These are phyloP conservation scores for Sphyrna mokarran DNA, from an alignment of 2,113 vertebrate species.

Conservation along the genomic window DNA sequence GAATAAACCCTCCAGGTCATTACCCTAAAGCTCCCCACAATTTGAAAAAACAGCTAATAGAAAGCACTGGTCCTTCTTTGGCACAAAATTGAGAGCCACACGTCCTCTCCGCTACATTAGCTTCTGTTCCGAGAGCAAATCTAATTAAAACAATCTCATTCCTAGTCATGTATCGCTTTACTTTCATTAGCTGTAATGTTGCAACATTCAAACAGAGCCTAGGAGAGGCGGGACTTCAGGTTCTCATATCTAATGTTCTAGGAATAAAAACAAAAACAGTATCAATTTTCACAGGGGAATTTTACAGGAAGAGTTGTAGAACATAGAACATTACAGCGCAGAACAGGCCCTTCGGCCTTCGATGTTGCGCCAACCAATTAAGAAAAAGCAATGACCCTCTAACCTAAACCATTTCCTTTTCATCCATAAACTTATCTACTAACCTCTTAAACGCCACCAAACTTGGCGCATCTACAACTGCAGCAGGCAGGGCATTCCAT, in stretches of 20 bases:
- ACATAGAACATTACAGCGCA: too few relatives aligned
- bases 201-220: not conserved
- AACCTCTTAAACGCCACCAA: too few relatives aligned
- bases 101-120: not conserved
- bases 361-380: too few relatives aligned
- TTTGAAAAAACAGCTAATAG: not conserved
- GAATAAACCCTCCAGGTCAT: not conserved
- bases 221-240: not conserved
- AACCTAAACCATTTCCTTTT: too few relatives aligned
- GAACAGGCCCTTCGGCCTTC: too few relatives aligned
- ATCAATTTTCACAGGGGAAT: not conserved
- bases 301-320: not conserved
- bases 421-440: too few relatives aligned
- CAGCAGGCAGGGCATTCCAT: too few relatives aligned
- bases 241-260: not conserved
- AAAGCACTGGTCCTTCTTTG: not conserved
- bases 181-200: not conserved
- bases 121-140: not conserved
- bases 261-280: not conserved
- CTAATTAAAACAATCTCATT: not conserved
- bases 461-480: too few relatives aligned
- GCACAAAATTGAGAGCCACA: not conserved
- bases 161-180: not conserved
- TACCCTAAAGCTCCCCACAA: not conserved
- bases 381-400: too few relatives aligned